These are phyloP conservation scores for Pterocles gutturalis DNA, from an alignment of 2,113 vertebrate species.

Conservation along the genomic window DNA sequence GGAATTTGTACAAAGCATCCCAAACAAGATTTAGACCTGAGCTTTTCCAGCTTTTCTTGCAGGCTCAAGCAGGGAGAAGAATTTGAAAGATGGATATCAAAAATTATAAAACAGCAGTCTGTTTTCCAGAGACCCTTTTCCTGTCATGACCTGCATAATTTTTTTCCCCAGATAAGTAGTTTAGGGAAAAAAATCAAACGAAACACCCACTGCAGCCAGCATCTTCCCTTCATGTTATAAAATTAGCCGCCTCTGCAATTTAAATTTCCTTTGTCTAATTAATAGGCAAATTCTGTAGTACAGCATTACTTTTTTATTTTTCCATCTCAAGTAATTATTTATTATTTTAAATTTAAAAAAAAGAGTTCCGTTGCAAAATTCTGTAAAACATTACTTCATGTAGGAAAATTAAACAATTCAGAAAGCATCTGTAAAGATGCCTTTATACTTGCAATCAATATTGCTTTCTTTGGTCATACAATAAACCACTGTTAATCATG, in stretches of 20 bases:
- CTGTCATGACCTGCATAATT: neutral
- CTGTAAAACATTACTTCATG: neutral
- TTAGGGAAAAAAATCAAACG: neutral
- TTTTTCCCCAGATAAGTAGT: neutral
- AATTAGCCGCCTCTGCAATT: neutral
- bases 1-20: neutral
- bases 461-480: neutral
- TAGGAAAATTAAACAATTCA: neutral
- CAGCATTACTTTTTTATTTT: neutral
- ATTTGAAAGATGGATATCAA: neutral
- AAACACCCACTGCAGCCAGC: neutral
- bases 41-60: neutral
- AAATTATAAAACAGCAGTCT: neutral
- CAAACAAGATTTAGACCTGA: neutral
- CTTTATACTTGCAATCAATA: neutral
- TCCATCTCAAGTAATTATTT: neutral
- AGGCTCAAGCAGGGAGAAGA: neutral
- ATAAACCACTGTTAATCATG: neutral
- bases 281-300: neutral
- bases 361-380: neutral
- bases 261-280: neutral
- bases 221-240: neutral
- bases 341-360: neutral
- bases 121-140: neutral
- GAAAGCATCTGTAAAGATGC: neutral